These are phyloP conservation scores for Spodoptera exigua DNA, from an alignment of 2,888 invertebrate genomes.

Conservation along the genomic window DNA sequence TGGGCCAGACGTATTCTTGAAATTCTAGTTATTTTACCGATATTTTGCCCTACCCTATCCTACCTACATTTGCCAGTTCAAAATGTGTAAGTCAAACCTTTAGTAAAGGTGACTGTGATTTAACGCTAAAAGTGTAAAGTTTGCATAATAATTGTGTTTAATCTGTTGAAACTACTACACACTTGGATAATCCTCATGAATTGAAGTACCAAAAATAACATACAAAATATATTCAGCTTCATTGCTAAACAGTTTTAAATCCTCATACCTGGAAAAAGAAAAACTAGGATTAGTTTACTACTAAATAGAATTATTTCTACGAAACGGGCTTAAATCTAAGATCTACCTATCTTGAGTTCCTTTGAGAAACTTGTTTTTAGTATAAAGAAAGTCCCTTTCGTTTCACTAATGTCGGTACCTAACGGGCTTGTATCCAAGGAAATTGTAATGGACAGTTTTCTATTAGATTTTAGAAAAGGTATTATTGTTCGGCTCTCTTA, in stretches of 20 bases:
- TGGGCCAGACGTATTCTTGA: too few species aligned
- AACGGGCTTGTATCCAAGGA: constrained; percentile 29
- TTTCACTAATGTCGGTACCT: constrained; percentile 10
- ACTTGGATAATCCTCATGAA: too few species aligned
- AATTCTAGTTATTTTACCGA: too few species aligned
- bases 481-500: constrained; percentile 55
- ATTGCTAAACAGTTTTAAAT: constrained; percentile 2
- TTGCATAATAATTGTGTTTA: too few species aligned
- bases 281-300: neutral
- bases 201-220: too few species aligned
- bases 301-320: neutral
- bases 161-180: too few species aligned
- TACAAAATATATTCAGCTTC: neutral
- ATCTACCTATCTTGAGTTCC: neutral
- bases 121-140: too few species aligned
- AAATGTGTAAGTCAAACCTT: too few species aligned
- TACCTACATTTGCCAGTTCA: too few species aligned
- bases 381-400: constrained; percentile 6
- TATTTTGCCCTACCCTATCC: too few species aligned
- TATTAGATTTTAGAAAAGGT: constrained; percentile 53
- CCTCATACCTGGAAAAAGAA: constrained; percentile 49
- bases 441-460: constrained; percentile 52
- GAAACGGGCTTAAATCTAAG: neutral
- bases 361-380: neutral
- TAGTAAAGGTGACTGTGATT: too few species aligned